phyloP scores from a whole-genome alignment of 64 coral and sea anemone genomes.

The Montipora capricornis region DNA sequence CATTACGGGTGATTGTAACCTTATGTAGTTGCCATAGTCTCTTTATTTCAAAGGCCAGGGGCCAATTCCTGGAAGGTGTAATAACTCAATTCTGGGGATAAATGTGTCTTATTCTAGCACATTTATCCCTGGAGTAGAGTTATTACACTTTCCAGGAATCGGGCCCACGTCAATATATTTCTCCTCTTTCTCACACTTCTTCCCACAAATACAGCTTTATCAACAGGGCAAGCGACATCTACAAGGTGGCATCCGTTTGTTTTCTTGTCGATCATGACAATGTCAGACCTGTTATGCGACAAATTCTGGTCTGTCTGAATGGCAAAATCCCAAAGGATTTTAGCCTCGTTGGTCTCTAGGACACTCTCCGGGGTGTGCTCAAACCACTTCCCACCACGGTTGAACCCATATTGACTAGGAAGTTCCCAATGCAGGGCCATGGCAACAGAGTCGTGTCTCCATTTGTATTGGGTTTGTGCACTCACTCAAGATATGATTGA shows the following conservation, averaged over 20 bases:
- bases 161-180: neutral
- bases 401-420: neutral
- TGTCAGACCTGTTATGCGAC: neutral
- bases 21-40: too few relatives aligned
- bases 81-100: too few relatives aligned
- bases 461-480: neutral
- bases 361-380: neutral
- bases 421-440: neutral
- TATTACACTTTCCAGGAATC: too few relatives aligned
- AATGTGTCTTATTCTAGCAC: too few relatives aligned
- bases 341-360: neutral
- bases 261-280: neutral
- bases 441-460: neutral
- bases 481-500: neutral
- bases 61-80: too few relatives aligned
- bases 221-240: neutral
- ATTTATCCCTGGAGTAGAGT: too few relatives aligned
- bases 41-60: too few relatives aligned
- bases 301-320: neutral
- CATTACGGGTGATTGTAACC: too few relatives aligned
- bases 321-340: neutral
- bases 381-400: neutral
- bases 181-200: neutral
- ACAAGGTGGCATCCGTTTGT: too few relatives aligned
- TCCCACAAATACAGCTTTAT: neutral